Evolutionary conservation across 2,797 vertebrate species (phyloP).

Genomic region (Syndactyla subalaris): DNA sequence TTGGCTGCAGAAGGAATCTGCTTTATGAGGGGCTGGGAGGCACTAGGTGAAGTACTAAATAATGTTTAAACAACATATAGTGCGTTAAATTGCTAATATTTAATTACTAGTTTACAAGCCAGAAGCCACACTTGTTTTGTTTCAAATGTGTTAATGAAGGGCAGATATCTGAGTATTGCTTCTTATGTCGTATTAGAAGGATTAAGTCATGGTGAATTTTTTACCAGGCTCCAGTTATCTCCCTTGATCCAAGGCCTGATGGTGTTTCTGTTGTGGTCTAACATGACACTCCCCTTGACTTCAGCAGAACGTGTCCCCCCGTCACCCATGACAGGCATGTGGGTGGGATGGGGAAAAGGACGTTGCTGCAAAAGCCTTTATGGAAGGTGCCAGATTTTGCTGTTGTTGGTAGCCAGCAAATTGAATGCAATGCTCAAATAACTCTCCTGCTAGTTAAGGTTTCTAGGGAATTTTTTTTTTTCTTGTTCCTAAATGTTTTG

Average conservation of each 20-base stretch:
- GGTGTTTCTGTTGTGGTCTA: background rate
- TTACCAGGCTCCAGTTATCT: background rate
- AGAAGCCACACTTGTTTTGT: background rate
- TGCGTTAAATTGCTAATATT: background rate
- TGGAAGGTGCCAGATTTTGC: background rate
- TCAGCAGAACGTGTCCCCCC: background rate
- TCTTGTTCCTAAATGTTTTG: background rate
- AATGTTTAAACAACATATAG: background rate
- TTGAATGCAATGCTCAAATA: background rate
- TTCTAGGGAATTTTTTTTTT: background rate
- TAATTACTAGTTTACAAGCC: background rate
- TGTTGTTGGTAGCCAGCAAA: background rate
- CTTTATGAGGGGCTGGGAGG: background rate
- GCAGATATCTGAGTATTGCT: background rate
- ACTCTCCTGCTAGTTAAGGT: background rate
- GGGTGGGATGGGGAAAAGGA: background rate
- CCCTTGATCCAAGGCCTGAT: background rate
- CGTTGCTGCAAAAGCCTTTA: background rate
- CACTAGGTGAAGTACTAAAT: background rate
- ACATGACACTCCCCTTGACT: background rate
- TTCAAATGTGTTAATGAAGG: background rate
- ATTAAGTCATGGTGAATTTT: background rate
- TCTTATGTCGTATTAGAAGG: background rate
- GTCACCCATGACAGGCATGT: fast-evolving
- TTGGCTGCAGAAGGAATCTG: background rate